Conservation (phyloP, 2,888 invertebrate genomes). For the Cyrtodaria siliqua region DNA sequence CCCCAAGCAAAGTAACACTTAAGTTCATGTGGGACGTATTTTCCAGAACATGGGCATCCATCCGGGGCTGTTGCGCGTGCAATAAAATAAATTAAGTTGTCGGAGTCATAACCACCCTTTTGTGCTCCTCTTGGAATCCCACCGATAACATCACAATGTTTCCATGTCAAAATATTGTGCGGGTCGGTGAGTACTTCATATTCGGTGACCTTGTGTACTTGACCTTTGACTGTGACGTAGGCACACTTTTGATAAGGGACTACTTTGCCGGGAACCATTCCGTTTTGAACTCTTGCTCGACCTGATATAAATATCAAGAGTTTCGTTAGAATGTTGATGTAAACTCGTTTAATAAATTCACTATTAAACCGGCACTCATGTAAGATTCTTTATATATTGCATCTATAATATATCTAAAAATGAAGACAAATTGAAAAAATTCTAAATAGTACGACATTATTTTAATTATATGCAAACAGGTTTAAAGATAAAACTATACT, state of each 20-base stretch:
- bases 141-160: conserved; percentile 13
- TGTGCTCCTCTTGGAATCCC: conserved; percentile 31
- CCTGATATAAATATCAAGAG: too few relatives aligned
- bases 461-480: too few relatives aligned
- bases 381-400: too few relatives aligned
- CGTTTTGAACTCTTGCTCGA: conserved; percentile 21
- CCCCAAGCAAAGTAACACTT: conserved; percentile 32
- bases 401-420: too few relatives aligned
- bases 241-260: conserved; percentile 20
- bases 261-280: conserved; percentile 24
- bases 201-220: conserved; percentile 27
- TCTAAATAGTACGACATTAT: too few relatives aligned
- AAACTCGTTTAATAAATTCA: too few relatives aligned
- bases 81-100: conserved; percentile 22
- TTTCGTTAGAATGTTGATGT: too few relatives aligned
- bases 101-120: conserved; percentile 33
- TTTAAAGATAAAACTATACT: too few relatives aligned
- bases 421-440: too few relatives aligned
- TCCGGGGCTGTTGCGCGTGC: conserved; percentile 34
- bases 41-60: conserved; percentile 22
- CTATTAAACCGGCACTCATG: too few relatives aligned
- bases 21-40: conserved; percentile 33
- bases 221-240: conserved; percentile 11
- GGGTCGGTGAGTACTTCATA: conserved; percentile 38
- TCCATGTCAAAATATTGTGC: conserved; percentile 18